Evolutionary conservation across 2,113 vertebrate genomes (phyloP), one percentile per base, ranked within the genome.

Genomic region (Phyllostomus discolor): DNA sequence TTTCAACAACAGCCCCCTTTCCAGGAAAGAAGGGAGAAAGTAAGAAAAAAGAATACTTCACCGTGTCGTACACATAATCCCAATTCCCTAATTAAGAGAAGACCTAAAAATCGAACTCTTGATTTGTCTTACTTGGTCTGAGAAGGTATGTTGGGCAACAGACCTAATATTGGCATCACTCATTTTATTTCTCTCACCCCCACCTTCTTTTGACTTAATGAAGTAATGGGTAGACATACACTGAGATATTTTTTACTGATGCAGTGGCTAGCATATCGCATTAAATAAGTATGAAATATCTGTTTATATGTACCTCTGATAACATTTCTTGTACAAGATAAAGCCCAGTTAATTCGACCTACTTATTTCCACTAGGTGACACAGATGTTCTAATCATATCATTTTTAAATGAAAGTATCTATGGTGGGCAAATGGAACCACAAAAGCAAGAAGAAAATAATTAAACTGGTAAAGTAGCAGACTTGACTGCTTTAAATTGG

Each of bases 321-420:
- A 75, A 48, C 31, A 81, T 76, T 85, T 91, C 17, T 94, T 91
- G 62, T 15, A 52, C n/a, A 43, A 88, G 11, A 22, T 33, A 64
- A 86, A 54, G 43, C 31, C 14, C n/a, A 64, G 20, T 73, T 89
- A 52, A 43, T 89, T 85, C 92, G 17, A 91, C 22, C 24, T 86
- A 43, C 10, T 64, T 79, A 20, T 79, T 97, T 97, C 81, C 52
- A 92, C 24, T 85, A 76, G 46, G n/a, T 85, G 14, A 80, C 33
- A 15, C 20, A 79, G 22, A 76, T 70, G 9, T 83, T 93, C 43
- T 84, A 85, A 81, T 88, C 9, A 80, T 90, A 80, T 87, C 1
- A 33, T 50, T 96, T 97, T 87, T 48, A 15, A 88, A 92, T 86
- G 41, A 91, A 95, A 92, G 81, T 92, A 76, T 62, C 78, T 91